These are phyloP conservation scores for Odontophorus gujanensis DNA, from an alignment of 2,113 vertebrate genomes.

Conservation along the genomic window DNA sequence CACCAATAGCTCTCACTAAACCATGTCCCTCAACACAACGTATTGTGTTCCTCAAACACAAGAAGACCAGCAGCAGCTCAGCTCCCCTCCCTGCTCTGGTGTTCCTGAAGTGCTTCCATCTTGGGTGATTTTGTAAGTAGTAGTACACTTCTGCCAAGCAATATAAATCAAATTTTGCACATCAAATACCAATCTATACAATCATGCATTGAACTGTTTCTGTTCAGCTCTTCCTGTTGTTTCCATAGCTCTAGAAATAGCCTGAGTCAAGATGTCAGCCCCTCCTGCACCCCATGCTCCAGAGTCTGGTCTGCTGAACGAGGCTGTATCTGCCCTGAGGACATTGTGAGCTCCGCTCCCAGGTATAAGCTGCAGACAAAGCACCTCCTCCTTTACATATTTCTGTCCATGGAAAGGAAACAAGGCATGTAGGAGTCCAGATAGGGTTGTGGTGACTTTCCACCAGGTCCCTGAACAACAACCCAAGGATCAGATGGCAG, in stretches of 20 bases:
- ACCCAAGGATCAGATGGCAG: neutral
- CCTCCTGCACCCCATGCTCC: fast-evolving
- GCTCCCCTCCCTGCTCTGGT: neutral
- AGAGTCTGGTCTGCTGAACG: neutral
- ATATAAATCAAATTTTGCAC: neutral
- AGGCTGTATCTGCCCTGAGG: neutral
- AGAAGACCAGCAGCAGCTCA: neutral
- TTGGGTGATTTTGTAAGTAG: neutral
- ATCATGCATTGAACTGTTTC: neutral
- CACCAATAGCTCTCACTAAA: no score
- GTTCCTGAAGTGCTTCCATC: neutral
- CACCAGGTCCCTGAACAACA: neutral
- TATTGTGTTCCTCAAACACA: no score
- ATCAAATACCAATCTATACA: neutral
- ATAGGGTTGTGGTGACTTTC: neutral
- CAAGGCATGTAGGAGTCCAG: neutral
- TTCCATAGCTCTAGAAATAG: neutral
- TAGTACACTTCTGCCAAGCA: neutral
- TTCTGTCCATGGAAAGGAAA: neutral
- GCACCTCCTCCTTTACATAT: neutral
- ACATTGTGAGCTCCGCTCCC: fast-evolving
- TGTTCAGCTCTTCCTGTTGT: neutral
- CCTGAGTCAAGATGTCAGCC: neutral
- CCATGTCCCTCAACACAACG: no score
- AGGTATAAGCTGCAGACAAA: neutral